Evolutionary conservation across 2,797 vertebrate genomes (phyloP), one percentile per base, ranked within the genome.

Genomic region (Siniperca obscura): DNA sequence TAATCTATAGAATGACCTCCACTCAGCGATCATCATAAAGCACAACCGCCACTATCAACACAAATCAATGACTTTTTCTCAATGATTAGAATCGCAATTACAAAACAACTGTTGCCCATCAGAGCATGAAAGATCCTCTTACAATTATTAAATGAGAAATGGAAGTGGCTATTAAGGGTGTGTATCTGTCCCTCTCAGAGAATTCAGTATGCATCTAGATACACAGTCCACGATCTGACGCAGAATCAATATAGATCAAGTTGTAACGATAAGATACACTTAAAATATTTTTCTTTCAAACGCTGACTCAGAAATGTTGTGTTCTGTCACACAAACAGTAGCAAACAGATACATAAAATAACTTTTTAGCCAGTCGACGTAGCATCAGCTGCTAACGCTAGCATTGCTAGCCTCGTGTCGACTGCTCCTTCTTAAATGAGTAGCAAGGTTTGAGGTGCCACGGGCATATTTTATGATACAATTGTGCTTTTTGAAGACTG

Each of bases 1-100:
- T n/a, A 4, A 79, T 56, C 30, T 27, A 38, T 27, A n/a, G 52
- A 38, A 19, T 21, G 62, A 85, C 64, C 70, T 61, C 53, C 48
- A 25, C 25, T n/a, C n/a, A 48, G 27, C 6, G 42, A 76, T 57
- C 34, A 21, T 50, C 46, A 38, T 21, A 16, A 60, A 48, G 44
- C 56, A 66, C 19, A 16, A 36, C 22, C 0, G 17, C 21, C 19
- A 0, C 38, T 16, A 57, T 70, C 59, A 30, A 67, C 44, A 21
- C 13, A 25, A 30, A 64, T 27, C 76, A 8, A 16, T 48, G 42
- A 27, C 36, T 61, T 46, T 3, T 48, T 14, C 60, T 40, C 40
- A 36, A 0, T n/a, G 34, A 59, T 38, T 38, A n/a, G 2, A n/a
- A 25, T 66, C 56, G 14, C 0, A 1, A 17, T 53, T 60, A 48